phyloP scores from a whole-genome alignment of 2,113 vertebrate species.

The Dromas ardeola region DNA sequence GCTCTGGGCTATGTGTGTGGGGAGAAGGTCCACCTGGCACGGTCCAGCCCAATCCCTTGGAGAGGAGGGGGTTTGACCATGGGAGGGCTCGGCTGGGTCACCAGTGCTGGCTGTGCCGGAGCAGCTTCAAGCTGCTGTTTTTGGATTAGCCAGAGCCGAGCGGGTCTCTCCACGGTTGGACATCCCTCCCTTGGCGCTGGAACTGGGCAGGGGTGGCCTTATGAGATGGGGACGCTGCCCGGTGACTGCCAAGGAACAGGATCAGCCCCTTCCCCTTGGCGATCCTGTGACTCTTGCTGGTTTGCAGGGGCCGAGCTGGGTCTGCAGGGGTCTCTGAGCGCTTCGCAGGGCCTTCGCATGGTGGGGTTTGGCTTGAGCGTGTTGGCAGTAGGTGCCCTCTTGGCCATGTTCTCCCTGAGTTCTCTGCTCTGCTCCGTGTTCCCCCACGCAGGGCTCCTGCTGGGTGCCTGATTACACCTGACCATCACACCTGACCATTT shows the following conservation, averaged over 20 bases:
- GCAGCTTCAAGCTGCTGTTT: background rate
- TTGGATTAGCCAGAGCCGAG: background rate
- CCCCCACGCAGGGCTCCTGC: background rate
- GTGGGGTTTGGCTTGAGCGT: background rate
- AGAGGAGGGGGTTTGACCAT: background rate
- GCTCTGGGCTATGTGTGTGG: background rate
- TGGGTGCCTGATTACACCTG: background rate
- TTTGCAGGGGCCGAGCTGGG: background rate
- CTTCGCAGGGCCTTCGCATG: background rate
- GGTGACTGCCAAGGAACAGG: background rate
- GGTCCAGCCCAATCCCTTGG: background rate
- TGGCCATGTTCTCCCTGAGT: background rate
- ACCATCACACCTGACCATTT: background rate
- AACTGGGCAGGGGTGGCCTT: background rate
- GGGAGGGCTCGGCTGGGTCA: background rate
- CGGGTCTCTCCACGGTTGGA: background rate
- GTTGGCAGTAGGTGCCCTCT: background rate
- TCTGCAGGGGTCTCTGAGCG: background rate
- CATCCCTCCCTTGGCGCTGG: background rate
- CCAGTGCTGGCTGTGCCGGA: background rate
- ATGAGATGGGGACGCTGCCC: background rate
- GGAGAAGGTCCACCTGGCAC: background rate
- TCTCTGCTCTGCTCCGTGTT: fast-evolving
- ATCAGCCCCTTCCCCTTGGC: background rate
- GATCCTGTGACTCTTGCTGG: background rate